These are phyloP conservation scores for Drosophila macrothrix DNA, from an alignment of 2,888 invertebrate genomes.

Conservation along the genomic window DNA sequence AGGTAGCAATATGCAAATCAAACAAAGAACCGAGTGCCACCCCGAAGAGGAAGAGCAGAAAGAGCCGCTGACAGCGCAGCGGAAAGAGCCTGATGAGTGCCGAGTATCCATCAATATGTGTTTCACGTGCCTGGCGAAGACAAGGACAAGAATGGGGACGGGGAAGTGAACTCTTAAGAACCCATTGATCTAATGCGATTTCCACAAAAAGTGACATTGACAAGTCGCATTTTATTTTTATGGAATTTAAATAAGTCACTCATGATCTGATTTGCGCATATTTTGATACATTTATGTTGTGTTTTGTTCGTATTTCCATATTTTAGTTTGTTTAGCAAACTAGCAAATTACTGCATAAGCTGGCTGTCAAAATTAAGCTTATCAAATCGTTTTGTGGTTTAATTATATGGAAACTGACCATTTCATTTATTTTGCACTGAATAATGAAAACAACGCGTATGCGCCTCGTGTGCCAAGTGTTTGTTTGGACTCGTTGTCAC, in stretches of 20 bases:
- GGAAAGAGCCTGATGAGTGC: slow-evolving; percentile 18
- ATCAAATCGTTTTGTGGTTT: slow-evolving; percentile 21
- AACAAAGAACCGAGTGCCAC: slow-evolving; percentile 53
- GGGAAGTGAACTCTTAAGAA: slow-evolving; percentile 17
- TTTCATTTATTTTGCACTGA: slow-evolving; percentile 48
- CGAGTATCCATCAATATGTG: slow-evolving; percentile 59
- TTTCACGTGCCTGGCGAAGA: slow-evolving; percentile 48
- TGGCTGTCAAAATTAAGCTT: slow-evolving; percentile 41
- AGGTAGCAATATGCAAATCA: slow-evolving; percentile 79
- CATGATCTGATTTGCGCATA: slow-evolving; percentile 9
- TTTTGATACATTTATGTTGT: slow-evolving; percentile 1
- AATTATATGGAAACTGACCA: slow-evolving; percentile 40
- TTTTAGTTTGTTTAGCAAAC: neutral
- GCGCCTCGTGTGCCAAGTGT: slow-evolving; percentile 43
- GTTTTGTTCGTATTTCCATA: neutral
- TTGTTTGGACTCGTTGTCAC: slow-evolving; percentile 27
- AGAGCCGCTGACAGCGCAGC: slow-evolving; percentile 39
- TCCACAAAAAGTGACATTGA: slow-evolving; percentile 47
- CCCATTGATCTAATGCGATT: slow-evolving; percentile 66
- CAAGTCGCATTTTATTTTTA: slow-evolving; percentile 23
- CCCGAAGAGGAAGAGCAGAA: slow-evolving; percentile 31
- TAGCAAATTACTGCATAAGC: slow-evolving; percentile 3
- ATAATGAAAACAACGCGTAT: slow-evolving; percentile 57
- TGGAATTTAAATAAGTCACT: slow-evolving; percentile 25
- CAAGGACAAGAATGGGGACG: neutral